These are phyloP conservation scores for Mystacornis crossleyi DNA, from an alignment of 2,113 vertebrate species.

Conservation along the genomic window DNA sequence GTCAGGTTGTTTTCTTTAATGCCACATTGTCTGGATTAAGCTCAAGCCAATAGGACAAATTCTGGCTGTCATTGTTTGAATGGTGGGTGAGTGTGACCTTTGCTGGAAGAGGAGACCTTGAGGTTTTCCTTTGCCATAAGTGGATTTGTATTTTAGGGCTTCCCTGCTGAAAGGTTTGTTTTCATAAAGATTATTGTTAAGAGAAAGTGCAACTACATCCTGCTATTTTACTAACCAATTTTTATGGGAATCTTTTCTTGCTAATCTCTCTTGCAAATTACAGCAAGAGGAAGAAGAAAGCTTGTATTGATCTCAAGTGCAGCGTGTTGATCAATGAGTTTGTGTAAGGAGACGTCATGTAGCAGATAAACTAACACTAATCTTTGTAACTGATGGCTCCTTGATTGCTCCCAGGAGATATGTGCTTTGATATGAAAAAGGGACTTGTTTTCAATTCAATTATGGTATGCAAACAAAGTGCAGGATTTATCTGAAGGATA, in stretches of 20 bases:
- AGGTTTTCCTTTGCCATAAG: neutral
- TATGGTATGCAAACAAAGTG: neutral
- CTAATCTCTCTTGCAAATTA: neutral
- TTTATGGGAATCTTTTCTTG: neutral
- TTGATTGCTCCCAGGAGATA: neutral
- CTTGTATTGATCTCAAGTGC: neutral
- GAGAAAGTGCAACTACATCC: neutral
- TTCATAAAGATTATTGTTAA: neutral
- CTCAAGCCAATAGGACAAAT: neutral
- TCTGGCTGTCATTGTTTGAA: neutral
- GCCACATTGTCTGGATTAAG: neutral
- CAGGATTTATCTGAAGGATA: neutral
- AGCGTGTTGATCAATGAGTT: neutral
- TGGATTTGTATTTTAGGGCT: neutral
- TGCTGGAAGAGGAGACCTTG: neutral
- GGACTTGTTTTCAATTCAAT: neutral
- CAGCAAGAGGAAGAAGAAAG: neutral
- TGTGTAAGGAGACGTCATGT: neutral
- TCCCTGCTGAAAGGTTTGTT: neutral
- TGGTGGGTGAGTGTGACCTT: neutral
- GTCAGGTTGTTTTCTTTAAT: neutral
- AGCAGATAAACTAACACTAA: neutral
- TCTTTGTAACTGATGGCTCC: neutral
- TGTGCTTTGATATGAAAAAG: neutral
- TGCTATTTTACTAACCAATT: neutral